Percentiles rank a stretch among this genome's conserved stretches.
Evolutionary conservation across 2,888 invertebrate genomes (phyloP).

Genomic region (Lasioglossum morio): DNA sequence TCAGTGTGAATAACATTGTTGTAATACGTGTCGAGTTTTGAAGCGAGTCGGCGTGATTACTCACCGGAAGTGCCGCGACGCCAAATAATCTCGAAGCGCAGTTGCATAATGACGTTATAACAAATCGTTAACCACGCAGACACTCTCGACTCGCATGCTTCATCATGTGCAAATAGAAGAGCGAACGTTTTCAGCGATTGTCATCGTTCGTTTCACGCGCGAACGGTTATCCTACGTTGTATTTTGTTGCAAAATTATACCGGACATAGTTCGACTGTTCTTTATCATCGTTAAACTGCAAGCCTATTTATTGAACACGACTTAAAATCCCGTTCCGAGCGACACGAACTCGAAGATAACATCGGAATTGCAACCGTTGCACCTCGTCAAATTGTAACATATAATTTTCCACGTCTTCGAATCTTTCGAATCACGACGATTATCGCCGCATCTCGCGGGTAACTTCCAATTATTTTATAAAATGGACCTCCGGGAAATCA

Average conservation of each 20-base stretch:
- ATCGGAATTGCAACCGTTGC: background rate
- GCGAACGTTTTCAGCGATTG: conserved; percentile 18
- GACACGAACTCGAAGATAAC: background rate
- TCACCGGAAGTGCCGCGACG: conserved; percentile 16
- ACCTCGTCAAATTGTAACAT: background rate
- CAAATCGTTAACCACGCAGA: conserved; percentile 52
- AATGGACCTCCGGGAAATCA: background rate
- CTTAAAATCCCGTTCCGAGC: background rate
- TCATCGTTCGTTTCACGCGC: conserved; percentile 21
- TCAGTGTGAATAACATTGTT: background rate
- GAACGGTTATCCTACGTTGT: conserved; percentile 14
- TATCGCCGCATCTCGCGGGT: background rate
- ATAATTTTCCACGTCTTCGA: background rate
- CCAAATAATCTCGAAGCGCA: conserved; percentile 48
- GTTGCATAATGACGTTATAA: conserved; percentile 56
- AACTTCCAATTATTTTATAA: background rate
- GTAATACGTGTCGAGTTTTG: background rate
- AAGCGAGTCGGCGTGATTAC: conserved; percentile 8
- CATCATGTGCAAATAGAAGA: conserved; percentile 45
- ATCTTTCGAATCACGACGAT: background rate
- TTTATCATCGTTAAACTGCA: background rate
- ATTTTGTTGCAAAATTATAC: background rate
- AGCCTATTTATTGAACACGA: background rate
- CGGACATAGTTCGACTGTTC: background rate
- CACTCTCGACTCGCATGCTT: conserved; percentile 23